Evolutionary conservation across 2,888 invertebrate species (phyloP), one percentile per base, ranked within the genome.

Genomic region (Leptura quadrifasciata): DNA sequence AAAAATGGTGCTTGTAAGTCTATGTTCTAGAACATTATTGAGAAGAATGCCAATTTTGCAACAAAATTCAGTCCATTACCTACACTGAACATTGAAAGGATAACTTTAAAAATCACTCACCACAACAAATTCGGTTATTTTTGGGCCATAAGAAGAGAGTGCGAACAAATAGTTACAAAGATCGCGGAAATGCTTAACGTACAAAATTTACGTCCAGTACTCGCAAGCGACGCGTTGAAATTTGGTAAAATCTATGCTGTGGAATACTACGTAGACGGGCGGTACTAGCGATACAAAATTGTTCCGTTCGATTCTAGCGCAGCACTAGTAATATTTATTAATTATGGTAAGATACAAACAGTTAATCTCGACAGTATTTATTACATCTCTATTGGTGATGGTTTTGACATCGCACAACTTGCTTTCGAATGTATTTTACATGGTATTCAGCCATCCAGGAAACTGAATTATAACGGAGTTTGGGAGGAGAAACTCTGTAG

Each of bases 391-490:
- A 67, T 82, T 27, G 67, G 71, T 5, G 70, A 80, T 0, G 81
- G 82, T 61, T 83, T 82, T 78, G 75, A 83, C 24, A 82, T 90
- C 57, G 92, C 93, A 35, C 93, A 94, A 55, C 88, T 93, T 24
- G 94, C 94, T 17, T 91, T 95, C 83, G 93, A 95, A 87, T 96
- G 95, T 85, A 90, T 91, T 55, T 90, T 97, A 79, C 91, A 93
- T 2, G 92, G 92, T 84, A 87, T 97, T 3, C 92, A 93, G 80
- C 96, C 97, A 0, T 92, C 94, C 0, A 89, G 91, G 8, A 88
- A 93, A n/a, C 88, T 90, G 63, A 92, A 92, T 85, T 89, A 90
- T 0, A 90, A 90, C 74, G 94, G 93, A 0, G 85, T 90, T 24
- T 96, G 95, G 96, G 89, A 92, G 0, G 83, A 87, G 0, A 88